Base-by-base conservation (phyloP, 2,888 invertebrate species). In the Drosophila formosana region DNA sequence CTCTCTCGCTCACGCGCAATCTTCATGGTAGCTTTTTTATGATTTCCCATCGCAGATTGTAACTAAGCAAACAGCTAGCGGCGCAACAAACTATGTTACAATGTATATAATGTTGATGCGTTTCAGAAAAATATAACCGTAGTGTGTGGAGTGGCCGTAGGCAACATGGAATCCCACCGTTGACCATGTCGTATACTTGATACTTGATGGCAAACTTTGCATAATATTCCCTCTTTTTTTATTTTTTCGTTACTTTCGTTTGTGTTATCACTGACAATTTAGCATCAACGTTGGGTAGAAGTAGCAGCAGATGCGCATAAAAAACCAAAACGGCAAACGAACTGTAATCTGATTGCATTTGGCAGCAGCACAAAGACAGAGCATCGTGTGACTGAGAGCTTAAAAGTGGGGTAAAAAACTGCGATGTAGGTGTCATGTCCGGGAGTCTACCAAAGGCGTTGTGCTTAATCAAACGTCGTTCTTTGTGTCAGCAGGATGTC, bases 341-440 rank as follows among this genome's bases (percentile, higher is more conserved):
- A 72, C 66, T 82, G 81, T 86, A 84, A 88, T 88, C 88, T 88
- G 86, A 84, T 88, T 84, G 88, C 83, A 85, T 85, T 82, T 85
- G 85, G 80, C 88, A 87, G 74, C 82, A 68, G 68, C 82, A 74
- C 88, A 79, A 84, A 87, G 79, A 30, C 52, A 28, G 32, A 34
- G 49, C 37, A 11, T 28, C 65, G 43, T 26, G 39, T n/a, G 46
- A 23, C 51, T 11, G 30, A 50, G 30, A 50, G 50, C 25, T 43
- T 30, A 46, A 5, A 23, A 30, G 39, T 23, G 52, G 46, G 47
- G 43, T 9, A 46, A 32, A 32, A 4, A 32, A 30, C 28, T 45
- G 62, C 52, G 50, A 60, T 57, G 68, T 69, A 52, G 76, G 69
- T 75, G 74, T 70, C 79, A 79, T 79, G 85, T 79, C 77, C 82